phyloP scores from a whole-genome alignment of 2,113 vertebrate genomes.

The Caloenas nicobarica region DNA sequence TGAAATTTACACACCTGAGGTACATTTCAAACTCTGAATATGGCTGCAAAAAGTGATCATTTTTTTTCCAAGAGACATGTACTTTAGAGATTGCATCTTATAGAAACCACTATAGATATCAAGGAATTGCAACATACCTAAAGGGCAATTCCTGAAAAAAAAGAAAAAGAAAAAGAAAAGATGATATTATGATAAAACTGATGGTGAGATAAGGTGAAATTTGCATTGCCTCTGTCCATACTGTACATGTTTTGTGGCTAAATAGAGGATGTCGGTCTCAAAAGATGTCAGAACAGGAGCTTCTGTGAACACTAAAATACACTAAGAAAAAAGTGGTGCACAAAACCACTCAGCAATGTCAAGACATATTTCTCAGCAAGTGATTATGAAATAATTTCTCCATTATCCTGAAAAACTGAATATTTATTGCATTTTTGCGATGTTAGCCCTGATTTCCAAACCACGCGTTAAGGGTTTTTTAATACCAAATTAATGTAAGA shows the following conservation, averaged over 20 bases:
- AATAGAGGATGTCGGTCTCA: neutral
- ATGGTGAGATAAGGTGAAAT: neutral
- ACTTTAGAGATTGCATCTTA: neutral
- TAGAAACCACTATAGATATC: neutral
- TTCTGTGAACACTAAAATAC: neutral
- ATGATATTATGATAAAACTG: neutral
- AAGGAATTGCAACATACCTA: neutral
- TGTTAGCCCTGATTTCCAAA: neutral
- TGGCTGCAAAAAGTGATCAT: accelerated
- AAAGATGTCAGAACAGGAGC: neutral
- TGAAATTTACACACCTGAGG: neutral
- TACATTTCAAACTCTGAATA: neutral
- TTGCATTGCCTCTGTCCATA: neutral
- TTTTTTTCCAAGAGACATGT: neutral
- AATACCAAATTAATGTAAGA: neutral
- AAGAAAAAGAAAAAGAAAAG: neutral
- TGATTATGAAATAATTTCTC: neutral
- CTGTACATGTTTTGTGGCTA: neutral
- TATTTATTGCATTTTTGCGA: neutral
- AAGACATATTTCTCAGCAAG: neutral
- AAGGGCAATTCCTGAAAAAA: neutral
- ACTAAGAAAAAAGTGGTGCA: neutral
- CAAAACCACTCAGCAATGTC: neutral
- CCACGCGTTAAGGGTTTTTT: neutral
- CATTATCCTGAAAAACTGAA: accelerated